These are phyloP conservation scores for Oryzias sinensis DNA, from an alignment of 2,797 vertebrate species.

Conservation along the genomic window DNA sequence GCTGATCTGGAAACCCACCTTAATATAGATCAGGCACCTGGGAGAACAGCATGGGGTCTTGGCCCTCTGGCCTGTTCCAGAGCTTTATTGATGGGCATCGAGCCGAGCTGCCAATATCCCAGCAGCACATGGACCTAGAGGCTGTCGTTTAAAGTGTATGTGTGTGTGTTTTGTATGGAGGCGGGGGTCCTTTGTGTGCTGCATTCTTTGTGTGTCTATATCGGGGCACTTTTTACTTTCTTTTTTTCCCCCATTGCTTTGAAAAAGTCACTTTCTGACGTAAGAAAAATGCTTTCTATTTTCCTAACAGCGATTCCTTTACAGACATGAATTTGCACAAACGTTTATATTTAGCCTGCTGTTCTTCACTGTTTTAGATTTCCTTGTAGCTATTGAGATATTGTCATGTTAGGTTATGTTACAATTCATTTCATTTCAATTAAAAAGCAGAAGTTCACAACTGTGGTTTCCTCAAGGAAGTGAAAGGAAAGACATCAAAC, in stretches of 20 bases:
- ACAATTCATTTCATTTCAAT: conserved; percentile 15
- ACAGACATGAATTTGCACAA: background rate
- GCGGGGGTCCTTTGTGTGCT: conserved; percentile 18
- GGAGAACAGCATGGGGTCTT: conserved; percentile 53
- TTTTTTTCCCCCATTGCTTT: conserved; percentile 20
- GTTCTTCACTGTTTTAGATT: conserved; percentile 8
- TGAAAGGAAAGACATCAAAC: too few species aligned
- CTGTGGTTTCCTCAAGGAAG: too few species aligned
- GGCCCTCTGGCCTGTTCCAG: conserved; percentile 56
- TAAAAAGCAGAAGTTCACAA: too few species aligned
- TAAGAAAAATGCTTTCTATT: conserved; percentile 10
- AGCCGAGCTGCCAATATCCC: conserved; percentile 69
- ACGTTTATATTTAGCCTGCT: conserved; percentile 1
- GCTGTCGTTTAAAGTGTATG: conserved; percentile 38
- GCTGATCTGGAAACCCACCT: conserved; percentile 53
- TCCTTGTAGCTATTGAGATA: background rate
- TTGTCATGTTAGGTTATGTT: conserved; percentile 3
- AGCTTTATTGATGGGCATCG: conserved; percentile 67
- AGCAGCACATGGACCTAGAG: conserved; percentile 53
- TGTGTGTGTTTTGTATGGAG: conserved; percentile 12
- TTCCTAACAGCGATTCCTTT: background rate
- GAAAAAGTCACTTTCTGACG: conserved; percentile 18
- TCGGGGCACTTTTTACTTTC: conserved; percentile 15
- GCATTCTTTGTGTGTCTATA: conserved; percentile 2
- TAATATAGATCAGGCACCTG: conserved; percentile 62